Base-by-base conservation (phyloP, 64 coral and sea anemone genomes). In the Pocillopora verrucosa region DNA sequence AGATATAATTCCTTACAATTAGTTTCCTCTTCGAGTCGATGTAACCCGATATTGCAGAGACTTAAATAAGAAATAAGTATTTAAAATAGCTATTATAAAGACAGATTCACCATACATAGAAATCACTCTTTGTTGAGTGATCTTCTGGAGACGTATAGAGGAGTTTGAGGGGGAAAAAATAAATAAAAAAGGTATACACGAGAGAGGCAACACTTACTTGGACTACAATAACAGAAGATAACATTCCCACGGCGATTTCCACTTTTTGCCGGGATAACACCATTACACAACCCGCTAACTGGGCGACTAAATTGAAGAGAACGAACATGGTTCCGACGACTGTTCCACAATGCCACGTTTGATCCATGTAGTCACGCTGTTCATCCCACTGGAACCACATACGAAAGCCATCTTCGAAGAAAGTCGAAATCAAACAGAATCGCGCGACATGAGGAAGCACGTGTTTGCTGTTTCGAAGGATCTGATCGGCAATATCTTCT, bases 341-440 rank as follows among this genome's bases (percentile, higher is more conserved):
- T 12, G 70, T 36, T 65, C 93, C 91, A 93, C 97, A 99, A 68
- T 99, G 91, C 97, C 97, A 99, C 78, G 97, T 99, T 60, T 99
- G 97, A 22, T 95, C 94, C 74, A 99, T 95, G 74, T 99, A 99
- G 75, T 99, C 97, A 22, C 89, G 87, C 84, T 99, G 97, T 93
- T 99, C 97, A 17, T 94, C 94, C 97, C 97, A 99, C 26, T 99
- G 97, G 57, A 99, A 99, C 97, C 97, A 99, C 97, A 99, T 99
- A 74, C 97, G 90, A 86, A 99, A 90, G 14, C 97, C 97, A 88
- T 99, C 97, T 62, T 99, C 97, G 65, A 99, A 99, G 79, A 99
- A 99, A 9, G 97, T 99, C 15, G 97, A 99, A 73, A 99, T 95
- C 60, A 99, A 86, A 86, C 97, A 99, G 56, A 99, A 99, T 10